Evolutionary conservation across 1,140 invertebrate genomes (phyloP).

Genomic region (Phenacoccus solenopsis): DNA sequence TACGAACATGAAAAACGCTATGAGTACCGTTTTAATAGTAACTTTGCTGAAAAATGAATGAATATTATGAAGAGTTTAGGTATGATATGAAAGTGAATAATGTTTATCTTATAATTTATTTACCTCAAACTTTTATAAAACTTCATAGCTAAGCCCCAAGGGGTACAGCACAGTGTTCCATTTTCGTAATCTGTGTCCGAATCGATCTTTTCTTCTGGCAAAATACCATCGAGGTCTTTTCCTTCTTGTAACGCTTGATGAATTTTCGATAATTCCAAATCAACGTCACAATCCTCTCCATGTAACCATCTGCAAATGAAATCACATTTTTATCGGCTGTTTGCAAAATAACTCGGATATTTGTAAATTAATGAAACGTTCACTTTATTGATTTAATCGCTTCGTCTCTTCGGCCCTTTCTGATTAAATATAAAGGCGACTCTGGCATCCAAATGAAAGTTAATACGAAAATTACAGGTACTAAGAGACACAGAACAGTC

Average conservation of each 20-base stretch:
- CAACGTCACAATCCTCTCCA: constrained; percentile 47
- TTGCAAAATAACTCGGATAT: neutral
- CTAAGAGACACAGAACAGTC: constrained; percentile 31
- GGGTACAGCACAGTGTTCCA: neutral
- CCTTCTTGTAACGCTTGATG: constrained; percentile 39
- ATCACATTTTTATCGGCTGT: neutral
- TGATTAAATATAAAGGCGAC: constrained; percentile 32
- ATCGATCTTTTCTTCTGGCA: neutral
- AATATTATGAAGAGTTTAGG: neutral
- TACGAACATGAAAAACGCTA: constrained; percentile 36
- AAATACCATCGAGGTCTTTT: neutral
- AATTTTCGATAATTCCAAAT: constrained; percentile 39
- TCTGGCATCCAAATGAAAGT: constrained; percentile 38
- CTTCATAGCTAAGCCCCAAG: neutral
- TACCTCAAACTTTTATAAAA: neutral
- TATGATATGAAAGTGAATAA: too few relatives aligned
- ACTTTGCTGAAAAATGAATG: constrained; percentile 21
- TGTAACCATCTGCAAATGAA: constrained; percentile 36
- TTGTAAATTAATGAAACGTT: constrained; percentile 7
- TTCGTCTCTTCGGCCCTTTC: constrained; percentile 24
- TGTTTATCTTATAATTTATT: neutral
- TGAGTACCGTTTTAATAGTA: constrained; percentile 32
- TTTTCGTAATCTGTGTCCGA: neutral
- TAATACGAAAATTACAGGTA: constrained; percentile 38
- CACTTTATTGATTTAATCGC: constrained; percentile 31